phyloP scores from a whole-genome alignment of 2,113 vertebrate genomes.

The Gnathonemus longibarbis region DNA sequence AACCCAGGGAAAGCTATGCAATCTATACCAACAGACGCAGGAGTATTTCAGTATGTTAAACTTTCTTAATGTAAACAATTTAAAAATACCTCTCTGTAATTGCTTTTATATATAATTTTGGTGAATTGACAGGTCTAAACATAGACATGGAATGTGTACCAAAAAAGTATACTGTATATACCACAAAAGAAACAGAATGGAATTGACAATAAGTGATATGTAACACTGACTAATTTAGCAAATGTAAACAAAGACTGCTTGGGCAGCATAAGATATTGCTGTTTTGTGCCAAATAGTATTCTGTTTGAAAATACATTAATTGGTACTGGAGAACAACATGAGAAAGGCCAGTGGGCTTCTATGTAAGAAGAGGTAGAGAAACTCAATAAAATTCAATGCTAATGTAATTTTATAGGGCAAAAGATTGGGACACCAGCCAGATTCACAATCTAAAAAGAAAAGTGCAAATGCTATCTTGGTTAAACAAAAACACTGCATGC shows the following conservation, averaged over 20 bases:
- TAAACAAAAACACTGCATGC: not conserved
- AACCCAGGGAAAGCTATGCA: not conserved
- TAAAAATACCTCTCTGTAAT: not conserved
- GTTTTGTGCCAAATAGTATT: not conserved
- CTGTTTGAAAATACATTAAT: not conserved
- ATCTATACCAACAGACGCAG: not conserved
- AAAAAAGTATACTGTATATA: not conserved
- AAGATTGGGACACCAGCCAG: not conserved
- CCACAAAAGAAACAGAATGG: not conserved
- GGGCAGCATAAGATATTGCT: not conserved
- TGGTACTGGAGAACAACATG: not conserved
- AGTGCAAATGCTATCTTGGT: not conserved
- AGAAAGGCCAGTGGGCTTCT: not conserved
- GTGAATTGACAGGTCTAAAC: not conserved
- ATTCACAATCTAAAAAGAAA: not conserved
- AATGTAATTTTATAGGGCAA: not conserved
- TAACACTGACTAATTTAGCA: constrained; percentile 4
- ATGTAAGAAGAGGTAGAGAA: not conserved
- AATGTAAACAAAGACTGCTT: constrained; percentile 4
- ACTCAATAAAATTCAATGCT: not conserved
- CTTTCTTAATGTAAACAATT: not conserved
- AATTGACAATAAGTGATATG: not conserved
- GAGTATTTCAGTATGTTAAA: not conserved
- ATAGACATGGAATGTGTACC: not conserved
- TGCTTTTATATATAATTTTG: not conserved